Percentiles rank a stretch among this genome's conserved stretches.
Evolutionary conservation across 2,797 vertebrate species (phyloP).

Genomic region (Yasuhikotakia modesta): DNA sequence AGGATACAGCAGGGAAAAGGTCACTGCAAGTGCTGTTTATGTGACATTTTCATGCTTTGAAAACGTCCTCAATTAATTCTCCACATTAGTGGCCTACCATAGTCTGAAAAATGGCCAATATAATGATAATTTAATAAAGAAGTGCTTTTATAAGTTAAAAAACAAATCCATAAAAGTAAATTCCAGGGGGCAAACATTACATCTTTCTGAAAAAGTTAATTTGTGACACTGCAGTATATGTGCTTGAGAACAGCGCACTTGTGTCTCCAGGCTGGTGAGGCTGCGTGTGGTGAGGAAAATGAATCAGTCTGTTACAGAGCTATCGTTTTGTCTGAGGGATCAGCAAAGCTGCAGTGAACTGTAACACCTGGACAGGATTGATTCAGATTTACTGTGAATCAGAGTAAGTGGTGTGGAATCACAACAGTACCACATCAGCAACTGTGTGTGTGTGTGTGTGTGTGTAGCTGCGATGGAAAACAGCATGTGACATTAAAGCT

Average conservation of each 20-base stretch:
- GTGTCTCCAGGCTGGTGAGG: slow-evolving; percentile 40
- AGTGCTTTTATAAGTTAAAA: too few relatives aligned
- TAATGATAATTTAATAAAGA: too few relatives aligned
- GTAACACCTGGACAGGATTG: slow-evolving; percentile 45
- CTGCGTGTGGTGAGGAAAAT: slow-evolving; percentile 19
- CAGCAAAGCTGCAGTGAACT: slow-evolving; percentile 55
- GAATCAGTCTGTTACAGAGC: slow-evolving; percentile 66
- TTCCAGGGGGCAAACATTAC: too few relatives aligned
- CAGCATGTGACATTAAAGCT: not conserved
- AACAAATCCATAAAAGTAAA: too few relatives aligned
- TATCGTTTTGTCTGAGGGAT: slow-evolving; percentile 57
- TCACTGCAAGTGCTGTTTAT: not conserved
- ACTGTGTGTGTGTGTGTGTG: not conserved
- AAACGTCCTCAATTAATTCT: not conserved
- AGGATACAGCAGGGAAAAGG: not conserved
- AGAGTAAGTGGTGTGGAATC: slow-evolving; percentile 11
- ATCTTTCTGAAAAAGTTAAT: too few relatives aligned
- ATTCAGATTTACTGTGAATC: slow-evolving; percentile 30
- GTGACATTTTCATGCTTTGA: not conserved
- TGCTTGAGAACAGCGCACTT: slow-evolving; percentile 16
- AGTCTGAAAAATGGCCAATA: too few relatives aligned
- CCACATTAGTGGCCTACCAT: not conserved
- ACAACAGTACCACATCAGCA: not conserved
- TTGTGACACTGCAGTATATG: not conserved
- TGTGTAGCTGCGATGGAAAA: slow-evolving; percentile 11